Conservation (phyloP, 2,888 invertebrate genomes). For the Pecten maximus region DNA sequence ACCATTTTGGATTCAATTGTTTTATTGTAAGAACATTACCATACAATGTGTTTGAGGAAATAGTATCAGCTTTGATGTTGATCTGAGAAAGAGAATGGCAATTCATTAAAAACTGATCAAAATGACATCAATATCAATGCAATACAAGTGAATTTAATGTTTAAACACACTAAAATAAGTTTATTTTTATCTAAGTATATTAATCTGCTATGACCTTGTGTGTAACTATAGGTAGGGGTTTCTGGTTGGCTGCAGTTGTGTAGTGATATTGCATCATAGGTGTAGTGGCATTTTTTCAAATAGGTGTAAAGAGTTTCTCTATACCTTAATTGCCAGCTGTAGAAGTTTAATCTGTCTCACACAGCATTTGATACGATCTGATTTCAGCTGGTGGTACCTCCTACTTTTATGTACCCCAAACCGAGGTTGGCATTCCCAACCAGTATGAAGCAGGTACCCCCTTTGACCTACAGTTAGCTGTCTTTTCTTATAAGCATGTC, state of each 20-base stretch:
- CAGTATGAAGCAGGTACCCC: conserved; percentile 47
- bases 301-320: background rate
- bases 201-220: background rate
- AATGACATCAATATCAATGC: too few relatives aligned
- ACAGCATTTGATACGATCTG: background rate
- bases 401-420: conserved; percentile 48
- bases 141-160: too few relatives aligned
- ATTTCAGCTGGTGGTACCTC: conserved; percentile 45
- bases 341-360: background rate
- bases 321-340: background rate
- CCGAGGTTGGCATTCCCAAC: conserved; percentile 45
- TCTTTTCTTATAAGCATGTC: conserved; percentile 30
- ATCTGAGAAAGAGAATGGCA: background rate
- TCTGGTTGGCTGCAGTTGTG: background rate
- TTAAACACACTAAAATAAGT: too few relatives aligned
- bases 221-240: background rate
- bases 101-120: too few relatives aligned
- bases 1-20: background rate
- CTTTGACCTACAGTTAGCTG: background rate
- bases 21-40: too few relatives aligned
- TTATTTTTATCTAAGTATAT: too few relatives aligned
- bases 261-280: background rate
- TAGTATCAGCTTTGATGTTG: background rate
- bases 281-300: background rate
- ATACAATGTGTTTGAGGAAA: background rate